Conservation (phyloP, 2,113 vertebrate species). For the Spheniscus mendiculus region DNA sequence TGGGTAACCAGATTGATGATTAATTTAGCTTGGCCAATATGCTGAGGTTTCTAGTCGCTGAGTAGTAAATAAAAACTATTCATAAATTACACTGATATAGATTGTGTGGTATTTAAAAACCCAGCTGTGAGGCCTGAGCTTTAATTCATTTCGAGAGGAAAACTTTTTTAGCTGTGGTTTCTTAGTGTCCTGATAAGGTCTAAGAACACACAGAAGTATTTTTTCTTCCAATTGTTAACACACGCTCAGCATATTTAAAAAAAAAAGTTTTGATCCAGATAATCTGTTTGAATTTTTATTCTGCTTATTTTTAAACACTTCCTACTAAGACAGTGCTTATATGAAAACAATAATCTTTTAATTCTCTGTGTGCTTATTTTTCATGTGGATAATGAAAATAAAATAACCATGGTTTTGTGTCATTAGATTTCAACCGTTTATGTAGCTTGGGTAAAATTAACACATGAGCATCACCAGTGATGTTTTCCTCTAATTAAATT, state of each 20-base stretch:
- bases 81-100: not conserved
- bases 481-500: not conserved
- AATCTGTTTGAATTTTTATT: not conserved
- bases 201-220: not conserved
- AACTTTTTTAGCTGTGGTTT: conserved; percentile 5
- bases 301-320: not conserved
- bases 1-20: not conserved
- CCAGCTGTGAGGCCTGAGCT: not conserved
- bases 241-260: not conserved
- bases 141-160: conserved; percentile 4
- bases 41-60: not conserved
- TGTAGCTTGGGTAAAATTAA: not conserved
- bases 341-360: not conserved
- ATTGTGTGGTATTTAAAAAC: not conserved
- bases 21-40: not conserved
- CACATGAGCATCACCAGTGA: not conserved
- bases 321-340: not conserved
- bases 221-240: not conserved
- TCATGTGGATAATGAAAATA: conserved; percentile 33
- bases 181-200: conserved; percentile 17
- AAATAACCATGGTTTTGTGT: not conserved
- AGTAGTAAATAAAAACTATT: conserved; percentile 1
- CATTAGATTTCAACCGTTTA: not conserved
- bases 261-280: not conserved
- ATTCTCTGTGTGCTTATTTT: not conserved